phyloP scores from a whole-genome alignment of 2,797 vertebrate genomes.

The Falco biarmicus region DNA sequence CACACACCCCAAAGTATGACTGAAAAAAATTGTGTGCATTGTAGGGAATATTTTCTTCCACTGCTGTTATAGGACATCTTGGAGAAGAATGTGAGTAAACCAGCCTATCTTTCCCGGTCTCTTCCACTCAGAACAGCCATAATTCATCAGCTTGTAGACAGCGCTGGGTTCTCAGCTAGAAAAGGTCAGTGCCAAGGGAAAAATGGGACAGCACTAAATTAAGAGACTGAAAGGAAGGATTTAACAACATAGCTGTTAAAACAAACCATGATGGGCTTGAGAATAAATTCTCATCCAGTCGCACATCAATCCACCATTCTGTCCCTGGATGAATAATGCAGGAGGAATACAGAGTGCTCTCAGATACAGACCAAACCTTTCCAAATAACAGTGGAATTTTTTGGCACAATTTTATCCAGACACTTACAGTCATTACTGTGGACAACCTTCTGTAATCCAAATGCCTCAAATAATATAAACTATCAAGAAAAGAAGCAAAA shows the following conservation, averaged over 20 bases:
- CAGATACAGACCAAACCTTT: not conserved
- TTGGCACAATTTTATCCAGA: not conserved
- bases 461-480: not conserved
- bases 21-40: not conserved
- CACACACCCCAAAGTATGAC: not conserved
- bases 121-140: not conserved
- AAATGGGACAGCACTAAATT: constrained; percentile 11
- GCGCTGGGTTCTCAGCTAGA: not conserved
- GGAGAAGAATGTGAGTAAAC: not conserved
- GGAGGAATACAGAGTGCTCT: not conserved
- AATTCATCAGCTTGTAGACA: not conserved
- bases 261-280: not conserved
- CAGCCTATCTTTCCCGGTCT: not conserved
- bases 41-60: not conserved
- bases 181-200: constrained; percentile 36
- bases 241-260: not conserved
- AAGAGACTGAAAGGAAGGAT: not conserved
- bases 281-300: not conserved
- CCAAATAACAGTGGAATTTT: not conserved
- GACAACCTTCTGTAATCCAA: not conserved
- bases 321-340: not conserved
- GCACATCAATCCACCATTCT: not conserved
- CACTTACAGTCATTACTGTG: not conserved
- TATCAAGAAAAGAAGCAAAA: not conserved
- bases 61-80: not conserved